phyloP scores from a whole-genome alignment of 2,797 vertebrate genomes.

The Sebastes vulpes region DNA sequence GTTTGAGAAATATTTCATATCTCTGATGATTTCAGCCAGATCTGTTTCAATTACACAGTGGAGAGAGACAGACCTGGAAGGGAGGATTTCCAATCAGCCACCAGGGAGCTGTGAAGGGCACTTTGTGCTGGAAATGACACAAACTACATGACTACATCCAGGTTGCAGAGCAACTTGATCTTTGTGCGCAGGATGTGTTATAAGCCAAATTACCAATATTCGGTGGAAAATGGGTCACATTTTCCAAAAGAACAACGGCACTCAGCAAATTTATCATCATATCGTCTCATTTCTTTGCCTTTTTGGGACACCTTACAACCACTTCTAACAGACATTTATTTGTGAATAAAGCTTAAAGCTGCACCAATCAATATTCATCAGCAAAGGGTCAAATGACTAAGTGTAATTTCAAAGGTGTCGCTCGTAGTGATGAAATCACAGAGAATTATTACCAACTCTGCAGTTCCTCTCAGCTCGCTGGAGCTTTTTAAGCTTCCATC shows the following conservation, averaged over 20 bases:
- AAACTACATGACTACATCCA: background rate
- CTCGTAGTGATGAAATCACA: background rate
- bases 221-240: background rate
- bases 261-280: background rate
- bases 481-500: background rate
- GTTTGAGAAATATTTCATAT: constrained; percentile 22
- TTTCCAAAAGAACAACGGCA: background rate
- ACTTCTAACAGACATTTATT: background rate
- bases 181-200: background rate
- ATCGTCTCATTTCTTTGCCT: background rate
- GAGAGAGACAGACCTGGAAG: background rate
- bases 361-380: background rate
- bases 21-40: constrained; percentile 21
- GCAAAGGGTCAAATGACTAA: background rate
- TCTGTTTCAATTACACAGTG: constrained; percentile 31
- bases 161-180: background rate
- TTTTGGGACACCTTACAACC: background rate
- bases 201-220: background rate
- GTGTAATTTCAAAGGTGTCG: background rate
- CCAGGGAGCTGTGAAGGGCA: constrained; percentile 1
- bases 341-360: background rate
- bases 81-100: constrained; percentile 16
- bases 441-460: background rate
- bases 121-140: constrained; percentile 9
- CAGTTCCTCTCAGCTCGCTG: background rate